phyloP scores from a whole-genome alignment of 1,140 invertebrate genomes.

The Zelostemma sp. region DNA sequence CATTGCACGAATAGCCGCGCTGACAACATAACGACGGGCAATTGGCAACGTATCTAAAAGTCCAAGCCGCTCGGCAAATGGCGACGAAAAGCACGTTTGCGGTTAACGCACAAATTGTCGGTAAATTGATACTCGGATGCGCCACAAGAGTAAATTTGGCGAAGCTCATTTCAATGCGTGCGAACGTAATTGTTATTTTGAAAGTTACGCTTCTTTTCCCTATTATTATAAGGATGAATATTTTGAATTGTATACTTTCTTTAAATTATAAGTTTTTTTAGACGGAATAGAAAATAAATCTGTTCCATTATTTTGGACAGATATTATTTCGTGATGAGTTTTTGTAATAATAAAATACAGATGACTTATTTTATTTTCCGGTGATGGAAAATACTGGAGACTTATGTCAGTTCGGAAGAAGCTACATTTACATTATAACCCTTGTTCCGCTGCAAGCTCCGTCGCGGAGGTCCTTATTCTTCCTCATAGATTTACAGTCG shows the following conservation, averaged over 20 bases:
- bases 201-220: neutral
- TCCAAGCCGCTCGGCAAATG: neutral
- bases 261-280: no score
- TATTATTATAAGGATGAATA: no score
- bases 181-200: neutral
- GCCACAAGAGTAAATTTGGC: neutral
- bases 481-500: neutral
- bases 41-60: neutral
- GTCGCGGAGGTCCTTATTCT: neutral
- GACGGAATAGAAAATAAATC: no score
- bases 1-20: neutral
- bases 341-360: no score
- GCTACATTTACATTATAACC: neutral
- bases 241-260: no score
- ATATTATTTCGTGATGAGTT: no score
- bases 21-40: neutral
- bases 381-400: neutral
- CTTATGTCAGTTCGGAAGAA: conserved; percentile 1
- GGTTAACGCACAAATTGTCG: neutral
- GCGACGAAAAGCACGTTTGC: neutral
- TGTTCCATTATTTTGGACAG: no score
- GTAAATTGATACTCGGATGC: neutral
- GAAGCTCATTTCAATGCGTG: neutral
- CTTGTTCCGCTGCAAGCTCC: neutral
- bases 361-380: neutral